Evolutionary conservation across 2,888 invertebrate species (phyloP).

Genomic region (Drosophila histrio): DNA sequence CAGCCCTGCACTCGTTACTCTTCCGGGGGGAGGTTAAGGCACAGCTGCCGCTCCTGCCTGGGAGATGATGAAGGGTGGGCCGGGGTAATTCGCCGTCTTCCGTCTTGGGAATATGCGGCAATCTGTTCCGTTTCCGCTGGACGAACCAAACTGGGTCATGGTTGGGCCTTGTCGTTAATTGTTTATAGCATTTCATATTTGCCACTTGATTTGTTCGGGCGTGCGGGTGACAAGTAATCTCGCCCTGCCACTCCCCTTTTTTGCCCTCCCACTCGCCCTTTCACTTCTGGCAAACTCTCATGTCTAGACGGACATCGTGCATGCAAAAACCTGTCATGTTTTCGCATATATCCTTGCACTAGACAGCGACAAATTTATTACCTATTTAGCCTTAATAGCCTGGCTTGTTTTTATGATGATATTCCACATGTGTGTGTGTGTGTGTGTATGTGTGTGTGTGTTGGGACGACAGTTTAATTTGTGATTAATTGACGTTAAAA

Average conservation of each 20-base stretch:
- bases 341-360: conserved; percentile 61
- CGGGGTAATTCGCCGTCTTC: conserved; percentile 7
- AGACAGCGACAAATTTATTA: conserved; percentile 75
- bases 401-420: conserved; percentile 75
- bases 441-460: conserved; percentile 13
- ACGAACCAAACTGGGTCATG: conserved; percentile 62
- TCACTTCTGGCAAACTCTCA: neutral
- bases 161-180: conserved; percentile 47
- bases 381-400: conserved; percentile 78
- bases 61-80: neutral
- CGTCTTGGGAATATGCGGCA: conserved; percentile 49
- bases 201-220: conserved; percentile 42
- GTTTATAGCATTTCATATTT: conserved; percentile 47
- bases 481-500: conserved; percentile 80
- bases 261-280: no score
- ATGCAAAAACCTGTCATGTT: conserved; percentile 57
- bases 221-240: conserved; percentile 57
- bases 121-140: conserved; percentile 43
- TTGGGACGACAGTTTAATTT: conserved; percentile 71
- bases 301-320: conserved; percentile 47
- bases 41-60: conserved; percentile 30
- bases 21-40: conserved; percentile 8
- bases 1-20: conserved; percentile 20
- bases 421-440: conserved; percentile 23
- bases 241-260: neutral